Evolutionary conservation across 2,113 vertebrate species (phyloP).

Genomic region (Xiphophorus couchianus): DNA sequence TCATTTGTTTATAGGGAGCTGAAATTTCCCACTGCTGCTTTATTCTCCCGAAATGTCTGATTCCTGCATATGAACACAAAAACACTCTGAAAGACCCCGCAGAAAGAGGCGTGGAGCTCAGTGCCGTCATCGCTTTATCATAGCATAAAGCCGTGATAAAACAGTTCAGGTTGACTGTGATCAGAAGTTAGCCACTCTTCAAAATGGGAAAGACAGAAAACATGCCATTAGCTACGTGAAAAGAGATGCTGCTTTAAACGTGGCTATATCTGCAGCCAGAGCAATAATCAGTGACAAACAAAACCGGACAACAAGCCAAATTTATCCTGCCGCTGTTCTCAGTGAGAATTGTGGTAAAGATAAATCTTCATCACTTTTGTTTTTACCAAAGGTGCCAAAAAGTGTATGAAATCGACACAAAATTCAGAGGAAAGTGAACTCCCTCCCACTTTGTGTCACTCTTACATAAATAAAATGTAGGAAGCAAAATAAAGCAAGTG

Average conservation of each 20-base stretch:
- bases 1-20: slow-evolving; percentile 61
- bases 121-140: slow-evolving; percentile 16
- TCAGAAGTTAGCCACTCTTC: background rate
- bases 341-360: background rate
- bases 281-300: background rate
- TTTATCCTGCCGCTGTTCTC: too few species aligned
- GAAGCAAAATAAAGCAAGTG: slow-evolving; percentile 34
- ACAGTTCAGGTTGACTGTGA: background rate
- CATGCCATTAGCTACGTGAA: background rate
- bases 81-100: background rate
- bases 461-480: slow-evolving; percentile 40
- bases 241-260: background rate
- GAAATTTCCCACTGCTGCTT: slow-evolving; percentile 53
- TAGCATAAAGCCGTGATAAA: background rate
- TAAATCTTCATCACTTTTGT: too few species aligned
- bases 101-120: background rate
- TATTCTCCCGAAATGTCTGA: slow-evolving; percentile 41
- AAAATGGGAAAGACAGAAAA: background rate
- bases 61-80: slow-evolving; percentile 25
- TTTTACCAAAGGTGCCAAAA: background rate
- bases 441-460: background rate
- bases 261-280: background rate
- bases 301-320: too few species aligned
- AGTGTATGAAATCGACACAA: background rate
- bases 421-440: background rate